Percentiles rank a stretch among this genome's conserved stretches.
Conservation (phyloP, 1,140 invertebrate species). For the Trichonephila inaurata region DNA sequence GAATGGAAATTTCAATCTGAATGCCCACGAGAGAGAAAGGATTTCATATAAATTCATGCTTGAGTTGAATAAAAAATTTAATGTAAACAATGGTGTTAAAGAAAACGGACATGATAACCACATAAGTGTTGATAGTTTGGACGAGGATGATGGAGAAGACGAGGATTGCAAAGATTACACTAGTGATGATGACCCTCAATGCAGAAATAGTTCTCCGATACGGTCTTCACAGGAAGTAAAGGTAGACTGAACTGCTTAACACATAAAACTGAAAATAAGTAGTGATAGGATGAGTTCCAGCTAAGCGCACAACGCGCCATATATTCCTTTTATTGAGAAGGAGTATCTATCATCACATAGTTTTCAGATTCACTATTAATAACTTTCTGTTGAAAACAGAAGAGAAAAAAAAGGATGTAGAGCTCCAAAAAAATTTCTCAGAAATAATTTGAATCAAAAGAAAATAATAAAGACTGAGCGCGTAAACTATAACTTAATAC, state of each 20-base stretch:
- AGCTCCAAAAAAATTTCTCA: neutral
- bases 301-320: conserved; percentile 29
- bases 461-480: neutral
- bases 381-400: conserved; percentile 55
- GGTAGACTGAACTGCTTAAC: conserved; percentile 52
- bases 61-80: conserved; percentile 54
- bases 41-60: conserved; percentile 66
- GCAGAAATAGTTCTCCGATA: conserved; percentile 44
- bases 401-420: neutral
- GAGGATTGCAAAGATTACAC: conserved; percentile 52
- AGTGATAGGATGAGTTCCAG: conserved; percentile 30
- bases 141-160: conserved; percentile 57
- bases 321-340: neutral
- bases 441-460: conserved; percentile 31
- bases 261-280: conserved; percentile 20
- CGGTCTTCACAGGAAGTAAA: conserved; percentile 60
- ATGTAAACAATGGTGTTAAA: conserved; percentile 63
- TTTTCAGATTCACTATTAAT: neutral
- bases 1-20: conserved; percentile 44
- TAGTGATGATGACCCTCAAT: conserved; percentile 60
- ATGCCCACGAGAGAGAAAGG: conserved; percentile 24
- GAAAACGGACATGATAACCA: conserved; percentile 64
- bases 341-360: conserved; percentile 22
- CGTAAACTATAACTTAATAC: neutral
- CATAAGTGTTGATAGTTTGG: conserved; percentile 45